Evolutionary conservation across 2,113 vertebrate genomes (phyloP).

Genomic region (Catharus fuscescens): DNA sequence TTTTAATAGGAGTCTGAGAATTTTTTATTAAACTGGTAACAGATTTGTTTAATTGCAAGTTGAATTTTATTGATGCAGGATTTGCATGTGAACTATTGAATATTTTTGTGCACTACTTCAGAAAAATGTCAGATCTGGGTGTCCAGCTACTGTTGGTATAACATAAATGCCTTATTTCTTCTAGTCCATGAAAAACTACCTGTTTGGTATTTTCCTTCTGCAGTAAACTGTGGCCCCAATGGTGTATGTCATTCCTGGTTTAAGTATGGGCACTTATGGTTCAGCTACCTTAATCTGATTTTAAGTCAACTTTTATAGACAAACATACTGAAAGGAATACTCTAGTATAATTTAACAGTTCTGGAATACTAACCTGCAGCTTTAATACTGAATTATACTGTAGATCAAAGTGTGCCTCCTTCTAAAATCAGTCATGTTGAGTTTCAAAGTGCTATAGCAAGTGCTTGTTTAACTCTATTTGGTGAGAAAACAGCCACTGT

Average conservation of each 20-base stretch:
- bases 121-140: background rate
- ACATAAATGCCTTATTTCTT: background rate
- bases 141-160: background rate
- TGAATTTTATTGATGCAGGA: background rate
- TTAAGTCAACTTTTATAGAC: background rate
- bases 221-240: background rate
- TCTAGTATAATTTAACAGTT: background rate
- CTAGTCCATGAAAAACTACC: background rate
- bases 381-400: background rate
- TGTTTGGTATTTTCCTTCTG: background rate
- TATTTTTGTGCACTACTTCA: background rate
- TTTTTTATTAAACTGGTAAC: background rate
- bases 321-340: background rate
- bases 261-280: background rate
- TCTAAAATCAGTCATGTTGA: slow-evolving; percentile 17
- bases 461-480: slow-evolving; percentile 43
- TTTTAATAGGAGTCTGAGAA: background rate
- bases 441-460: slow-evolving; percentile 8
- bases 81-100: background rate
- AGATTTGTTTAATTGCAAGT: background rate
- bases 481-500: slow-evolving; percentile 26
- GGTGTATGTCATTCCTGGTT: background rate
- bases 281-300: background rate
- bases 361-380: background rate
- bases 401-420: background rate